Evolutionary conservation across 30 jellyfish, hydroid and myxozoan genomes (phyloP).

Genomic region (Aurelia sp.): DNA sequence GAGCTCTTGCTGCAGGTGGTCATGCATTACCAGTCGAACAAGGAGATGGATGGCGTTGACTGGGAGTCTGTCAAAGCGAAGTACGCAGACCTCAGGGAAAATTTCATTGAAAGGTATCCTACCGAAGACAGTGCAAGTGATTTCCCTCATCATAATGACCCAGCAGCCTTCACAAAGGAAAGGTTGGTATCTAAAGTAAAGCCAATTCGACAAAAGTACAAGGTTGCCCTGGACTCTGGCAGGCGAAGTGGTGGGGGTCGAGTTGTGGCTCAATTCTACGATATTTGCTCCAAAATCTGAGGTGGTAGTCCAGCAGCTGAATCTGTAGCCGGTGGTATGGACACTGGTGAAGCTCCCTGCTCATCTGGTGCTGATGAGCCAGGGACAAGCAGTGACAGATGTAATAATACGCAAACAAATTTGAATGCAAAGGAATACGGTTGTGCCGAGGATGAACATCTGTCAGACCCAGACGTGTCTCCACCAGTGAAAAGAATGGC

Average conservation of each 20-base stretch:
- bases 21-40: conserved; percentile 11
- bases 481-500: background rate
- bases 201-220: background rate
- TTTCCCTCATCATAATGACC: background rate
- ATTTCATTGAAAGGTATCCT: conserved; percentile 3
- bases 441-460: too few relatives aligned
- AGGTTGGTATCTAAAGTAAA: background rate
- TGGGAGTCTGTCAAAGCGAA: conserved; percentile 29
- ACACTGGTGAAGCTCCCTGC: too few relatives aligned
- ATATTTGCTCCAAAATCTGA: background rate
- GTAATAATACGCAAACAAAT: too few relatives aligned
- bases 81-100: conserved; percentile 10
- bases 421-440: too few relatives aligned
- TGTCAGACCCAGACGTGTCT: too few relatives aligned
- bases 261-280: conserved; percentile 25
- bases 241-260: conserved; percentile 33
- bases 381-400: too few relatives aligned
- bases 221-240: conserved; percentile 8
- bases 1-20: background rate
- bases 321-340: too few relatives aligned
- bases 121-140: background rate
- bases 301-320: too few relatives aligned
- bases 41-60: conserved; percentile 11
- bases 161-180: conserved; percentile 3
- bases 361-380: too few relatives aligned